These are phyloP conservation scores for Scaptomyza cyrtandrae DNA, from an alignment of 2,888 invertebrate species.

Conservation along the genomic window DNA sequence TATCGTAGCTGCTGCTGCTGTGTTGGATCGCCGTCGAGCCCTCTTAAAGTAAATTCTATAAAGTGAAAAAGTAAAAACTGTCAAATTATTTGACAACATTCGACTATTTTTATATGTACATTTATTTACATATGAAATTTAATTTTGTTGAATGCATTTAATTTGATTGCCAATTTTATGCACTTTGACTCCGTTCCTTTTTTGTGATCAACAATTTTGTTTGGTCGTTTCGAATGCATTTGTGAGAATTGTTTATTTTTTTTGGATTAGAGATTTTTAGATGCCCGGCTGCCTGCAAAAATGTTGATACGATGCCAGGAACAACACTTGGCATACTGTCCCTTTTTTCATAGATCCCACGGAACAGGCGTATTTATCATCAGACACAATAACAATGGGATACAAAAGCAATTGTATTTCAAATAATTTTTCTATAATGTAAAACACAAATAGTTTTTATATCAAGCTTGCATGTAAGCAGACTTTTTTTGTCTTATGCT, in stretches of 20 bases:
- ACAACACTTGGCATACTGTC: constrained; percentile 38
- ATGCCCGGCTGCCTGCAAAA: constrained; percentile 29
- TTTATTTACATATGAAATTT: constrained; percentile 39
- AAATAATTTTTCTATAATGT: neutral
- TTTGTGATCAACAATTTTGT: constrained; percentile 7
- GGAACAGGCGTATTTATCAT: constrained; percentile 18
- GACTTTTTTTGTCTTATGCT: too few relatives aligned
- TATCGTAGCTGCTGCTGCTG: constrained; percentile 35
- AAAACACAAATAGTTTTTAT: neutral
- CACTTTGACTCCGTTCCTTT: constrained; percentile 26
- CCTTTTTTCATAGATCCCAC: neutral
- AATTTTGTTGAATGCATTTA: constrained; percentile 10
- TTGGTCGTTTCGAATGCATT: constrained; percentile 30
- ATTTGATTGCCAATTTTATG: constrained; percentile 43
- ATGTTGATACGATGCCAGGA: constrained; percentile 60
- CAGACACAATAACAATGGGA: constrained; percentile 26
- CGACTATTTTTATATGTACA: constrained; percentile 24
- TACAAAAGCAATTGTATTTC: neutral
- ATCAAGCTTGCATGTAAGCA: too few relatives aligned
- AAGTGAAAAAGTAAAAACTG: neutral
- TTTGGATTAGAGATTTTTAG: constrained; percentile 51
- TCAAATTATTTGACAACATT: too few relatives aligned
- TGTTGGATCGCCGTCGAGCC: constrained; percentile 14
- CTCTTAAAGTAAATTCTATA: constrained; percentile 57
- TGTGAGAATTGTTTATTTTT: constrained; percentile 36